These are phyloP conservation scores for Nannoperca australis DNA, from an alignment of 2,797 vertebrate genomes.

Conservation along the genomic window DNA sequence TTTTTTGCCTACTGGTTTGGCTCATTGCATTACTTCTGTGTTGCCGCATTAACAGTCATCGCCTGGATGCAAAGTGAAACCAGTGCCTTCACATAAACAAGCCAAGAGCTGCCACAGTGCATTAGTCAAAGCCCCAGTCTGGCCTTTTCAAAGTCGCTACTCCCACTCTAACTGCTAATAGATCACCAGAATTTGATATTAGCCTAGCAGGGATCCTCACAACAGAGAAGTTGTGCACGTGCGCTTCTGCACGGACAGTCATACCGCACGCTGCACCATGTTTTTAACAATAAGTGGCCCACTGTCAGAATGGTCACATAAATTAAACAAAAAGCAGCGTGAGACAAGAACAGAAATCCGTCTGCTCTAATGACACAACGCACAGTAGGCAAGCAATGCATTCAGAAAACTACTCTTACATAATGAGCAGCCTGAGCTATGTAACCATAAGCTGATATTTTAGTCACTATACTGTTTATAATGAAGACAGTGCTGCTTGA, in stretches of 20 bases:
- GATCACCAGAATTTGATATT: slow-evolving; percentile 71
- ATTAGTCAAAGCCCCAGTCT: slow-evolving; percentile 77
- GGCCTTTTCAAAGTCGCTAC: slow-evolving; percentile 78
- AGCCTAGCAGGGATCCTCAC: slow-evolving; percentile 56
- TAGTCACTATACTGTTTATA: slow-evolving; percentile 62
- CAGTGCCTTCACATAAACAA: slow-evolving; percentile 69
- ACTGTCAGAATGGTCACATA: slow-evolving; percentile 13
- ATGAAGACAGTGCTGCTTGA: slow-evolving; percentile 47
- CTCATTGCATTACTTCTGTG: slow-evolving; percentile 34
- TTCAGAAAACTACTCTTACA: slow-evolving; percentile 60
- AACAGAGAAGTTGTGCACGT: slow-evolving; percentile 23
- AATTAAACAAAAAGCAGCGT: slow-evolving; percentile 7
- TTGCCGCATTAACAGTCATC: slow-evolving; percentile 39
- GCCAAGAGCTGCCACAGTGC: slow-evolving; percentile 65
- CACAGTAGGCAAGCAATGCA: slow-evolving; percentile 45
- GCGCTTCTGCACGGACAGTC: not conserved
- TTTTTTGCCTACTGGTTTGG: slow-evolving; percentile 6
- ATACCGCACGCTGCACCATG: not conserved
- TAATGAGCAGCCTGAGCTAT: slow-evolving; percentile 62
- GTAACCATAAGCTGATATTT: slow-evolving; percentile 58
- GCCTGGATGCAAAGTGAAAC: slow-evolving; percentile 69
- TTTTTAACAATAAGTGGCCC: slow-evolving; percentile 28
- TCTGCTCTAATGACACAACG: slow-evolving; percentile 43
- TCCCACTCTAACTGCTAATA: slow-evolving; percentile 77
- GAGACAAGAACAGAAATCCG: not conserved